A percentile compares a stretch with the other conserved stretches of the same genome.
phyloP scores from a whole-genome alignment of 1,140 invertebrate genomes.

The Phthorimaea operculella region DNA sequence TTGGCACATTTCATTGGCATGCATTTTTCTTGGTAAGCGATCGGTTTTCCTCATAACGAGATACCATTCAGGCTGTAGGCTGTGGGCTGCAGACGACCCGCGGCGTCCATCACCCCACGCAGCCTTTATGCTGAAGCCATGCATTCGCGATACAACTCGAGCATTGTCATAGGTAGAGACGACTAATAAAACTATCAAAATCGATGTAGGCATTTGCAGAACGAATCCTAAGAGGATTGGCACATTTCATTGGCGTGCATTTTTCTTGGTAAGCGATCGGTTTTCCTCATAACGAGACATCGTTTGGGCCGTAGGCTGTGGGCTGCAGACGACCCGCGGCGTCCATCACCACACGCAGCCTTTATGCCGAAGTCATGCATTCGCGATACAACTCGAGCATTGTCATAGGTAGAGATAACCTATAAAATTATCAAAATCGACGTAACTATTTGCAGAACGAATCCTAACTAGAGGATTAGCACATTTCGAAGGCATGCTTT shows the following conservation, averaged over 20 bases:
- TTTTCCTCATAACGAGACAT: background rate
- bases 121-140: too few relatives aligned
- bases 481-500: background rate
- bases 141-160: too few relatives aligned
- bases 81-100: constrained; percentile 23
- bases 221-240: constrained; percentile 15
- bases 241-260: constrained; percentile 6
- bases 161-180: too few relatives aligned
- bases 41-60: background rate
- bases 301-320: too few relatives aligned
- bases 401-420: too few relatives aligned
- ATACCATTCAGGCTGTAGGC: background rate
- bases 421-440: too few relatives aligned
- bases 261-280: background rate
- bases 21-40: background rate
- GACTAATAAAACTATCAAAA: too few relatives aligned
- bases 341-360: constrained; percentile 22
- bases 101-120: constrained; percentile 25
- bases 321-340: constrained; percentile 27
- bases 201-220: too few relatives aligned
- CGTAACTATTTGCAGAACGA: too few relatives aligned
- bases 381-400: too few relatives aligned
- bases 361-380: too few relatives aligned
- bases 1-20: constrained; percentile 15
- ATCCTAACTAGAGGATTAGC: constrained; percentile 16